Evolutionary conservation across 2,797 vertebrate genomes (phyloP), one percentile per base, ranked within the genome.

Genomic region (Discoglossus pictus): DNA sequence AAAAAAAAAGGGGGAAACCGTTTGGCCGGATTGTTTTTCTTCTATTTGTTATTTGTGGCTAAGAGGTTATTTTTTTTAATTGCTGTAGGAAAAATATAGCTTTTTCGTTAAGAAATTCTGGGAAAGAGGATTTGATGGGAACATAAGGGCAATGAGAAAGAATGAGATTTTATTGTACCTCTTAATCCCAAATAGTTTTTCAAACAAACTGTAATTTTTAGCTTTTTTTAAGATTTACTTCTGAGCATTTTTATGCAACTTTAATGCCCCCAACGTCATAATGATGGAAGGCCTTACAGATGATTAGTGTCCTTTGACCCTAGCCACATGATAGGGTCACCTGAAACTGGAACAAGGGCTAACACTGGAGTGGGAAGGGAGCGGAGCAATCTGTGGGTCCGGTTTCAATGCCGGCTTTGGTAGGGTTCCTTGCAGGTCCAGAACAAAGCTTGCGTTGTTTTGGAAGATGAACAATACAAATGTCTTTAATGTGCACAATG

Each of bases 271-370:
- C 18, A 7, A 15, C 18, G 54, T 18, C 35, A 59, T 25, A 46
- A 44, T 24, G 42, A 39, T 23, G 40, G 46, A 20, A 10, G 38
- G 54, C 31, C 34, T 80, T 79, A 88, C 84, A 85, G 85, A 77
- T 73, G 82, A 80, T 83, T 81, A 77, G 81, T 82, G 82, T 87
- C 81, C 88, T 78, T 80, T 91, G 89, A 88, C 83, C 87, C 75
- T 74, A 67, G 87, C 90, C 90, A 92, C 85, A 88, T 86, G 89
- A 90, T 83, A 83, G 84, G 83, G 85, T 86, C 84, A 84, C 82
- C 74, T 74, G 80, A 87, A 84, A 78, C 78, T 78, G 76, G 76
- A 83, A 78, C 79, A 35, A 43, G 15, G 87, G 85, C 87, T 88
- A 83, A 88, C 87, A 87, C 86, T 88, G 90, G 89, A 86, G 85